Evolutionary conservation across 2,113 vertebrate species (phyloP).

Genomic region (Indicator indicator): DNA sequence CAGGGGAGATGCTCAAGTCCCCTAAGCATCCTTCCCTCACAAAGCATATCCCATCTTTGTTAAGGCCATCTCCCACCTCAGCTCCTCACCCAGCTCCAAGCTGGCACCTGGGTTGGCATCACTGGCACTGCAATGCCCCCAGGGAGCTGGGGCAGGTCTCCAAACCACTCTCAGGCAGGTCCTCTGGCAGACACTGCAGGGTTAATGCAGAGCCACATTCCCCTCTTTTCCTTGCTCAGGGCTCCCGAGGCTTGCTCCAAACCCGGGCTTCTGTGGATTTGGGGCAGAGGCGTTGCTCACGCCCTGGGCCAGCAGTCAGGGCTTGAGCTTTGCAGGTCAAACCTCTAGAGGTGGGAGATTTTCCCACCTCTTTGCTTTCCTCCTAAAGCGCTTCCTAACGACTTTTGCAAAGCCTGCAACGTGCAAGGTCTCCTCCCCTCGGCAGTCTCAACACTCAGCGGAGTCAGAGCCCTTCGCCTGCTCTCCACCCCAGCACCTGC

Average conservation of each 20-base stretch:
- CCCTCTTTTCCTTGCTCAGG: neutral
- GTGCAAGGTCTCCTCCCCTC: neutral
- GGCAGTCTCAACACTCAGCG: neutral
- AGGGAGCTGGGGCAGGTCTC: neutral
- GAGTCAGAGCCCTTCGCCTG: slow-evolving; percentile 10
- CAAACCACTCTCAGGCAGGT: neutral
- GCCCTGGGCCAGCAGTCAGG: neutral
- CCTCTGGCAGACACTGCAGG: neutral
- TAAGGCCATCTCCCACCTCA: neutral
- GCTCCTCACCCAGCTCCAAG: neutral
- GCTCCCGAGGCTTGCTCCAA: neutral
- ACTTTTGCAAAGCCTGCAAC: neutral
- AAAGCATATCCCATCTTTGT: neutral
- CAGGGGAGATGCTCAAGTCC: too few species aligned
- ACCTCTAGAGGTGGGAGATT: neutral
- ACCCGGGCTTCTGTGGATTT: slow-evolving; percentile 1
- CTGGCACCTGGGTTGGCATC: neutral
- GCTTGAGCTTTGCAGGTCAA: neutral
- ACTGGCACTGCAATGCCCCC: neutral
- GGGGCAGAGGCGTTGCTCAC: neutral
- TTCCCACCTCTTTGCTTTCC: neutral
- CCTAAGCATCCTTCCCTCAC: neutral
- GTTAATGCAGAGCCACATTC: neutral
- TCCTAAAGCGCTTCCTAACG: neutral
- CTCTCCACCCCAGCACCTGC: neutral